Conservation (phyloP, 1,140 invertebrate species). For the Sinella curviseta region DNA sequence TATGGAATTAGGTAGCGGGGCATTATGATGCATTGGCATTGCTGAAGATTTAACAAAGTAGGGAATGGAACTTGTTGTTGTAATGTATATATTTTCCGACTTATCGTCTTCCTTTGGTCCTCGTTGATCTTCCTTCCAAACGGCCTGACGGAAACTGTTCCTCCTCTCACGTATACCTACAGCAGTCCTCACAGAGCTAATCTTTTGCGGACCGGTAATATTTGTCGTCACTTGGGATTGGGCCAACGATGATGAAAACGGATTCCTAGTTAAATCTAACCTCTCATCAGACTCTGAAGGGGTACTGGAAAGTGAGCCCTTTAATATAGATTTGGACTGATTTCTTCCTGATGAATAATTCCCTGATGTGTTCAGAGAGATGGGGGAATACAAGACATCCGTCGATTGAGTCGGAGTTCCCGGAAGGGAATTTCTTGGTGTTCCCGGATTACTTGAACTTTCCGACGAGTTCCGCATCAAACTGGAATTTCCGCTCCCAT, state of each 20-base stretch:
- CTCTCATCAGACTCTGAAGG: conserved; percentile 46
- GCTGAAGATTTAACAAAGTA: conserved; percentile 20
- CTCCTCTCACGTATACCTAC: conserved; percentile 54
- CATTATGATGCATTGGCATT: background rate
- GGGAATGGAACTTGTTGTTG: conserved; percentile 1
- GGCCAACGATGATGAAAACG: background rate
- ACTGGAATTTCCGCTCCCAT: conserved; percentile 18
- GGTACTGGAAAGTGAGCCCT: conserved; percentile 43
- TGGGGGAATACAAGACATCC: conserved; percentile 39
- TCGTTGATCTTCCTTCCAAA: conserved; percentile 50
- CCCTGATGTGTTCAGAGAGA: background rate
- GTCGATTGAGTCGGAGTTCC: conserved; percentile 45
- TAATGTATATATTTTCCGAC: conserved; percentile 11
- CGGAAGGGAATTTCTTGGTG: conserved; percentile 43
- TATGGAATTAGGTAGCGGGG: background rate
- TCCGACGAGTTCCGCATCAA: conserved; percentile 42
- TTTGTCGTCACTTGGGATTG: conserved; percentile 6
- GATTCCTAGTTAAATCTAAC: background rate
- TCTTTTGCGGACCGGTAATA: conserved; percentile 27
- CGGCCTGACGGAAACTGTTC: conserved; percentile 57
- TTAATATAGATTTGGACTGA: conserved; percentile 38
- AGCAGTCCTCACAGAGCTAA: conserved; percentile 51
- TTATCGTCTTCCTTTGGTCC: conserved; percentile 8
- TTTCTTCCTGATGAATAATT: background rate
- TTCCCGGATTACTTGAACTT: conserved; percentile 44